Evolutionary conservation across 2,888 invertebrate genomes (phyloP), one percentile per base, ranked within the genome.

Genomic region (Caenorhabditis japonica): DNA sequence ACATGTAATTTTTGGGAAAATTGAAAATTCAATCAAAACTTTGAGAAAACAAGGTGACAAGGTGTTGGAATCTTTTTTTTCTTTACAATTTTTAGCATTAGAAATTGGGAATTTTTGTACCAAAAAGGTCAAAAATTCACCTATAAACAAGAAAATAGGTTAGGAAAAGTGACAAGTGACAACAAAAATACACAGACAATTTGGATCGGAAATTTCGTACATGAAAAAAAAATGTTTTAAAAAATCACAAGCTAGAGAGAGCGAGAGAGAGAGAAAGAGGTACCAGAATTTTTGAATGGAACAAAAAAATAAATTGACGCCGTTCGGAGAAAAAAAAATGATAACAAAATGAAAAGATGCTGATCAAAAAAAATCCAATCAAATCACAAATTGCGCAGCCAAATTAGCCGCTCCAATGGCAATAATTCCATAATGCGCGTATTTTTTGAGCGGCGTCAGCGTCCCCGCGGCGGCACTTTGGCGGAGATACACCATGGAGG

Each of bases 401-500:
- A 95, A 90, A 89, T 94, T 95, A 7, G 91, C 87, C 2, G 91
- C 89, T 0, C 94, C 95, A 36, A 93, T 88, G 0, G 92, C 58
- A 13, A 94, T 91, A 59, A 95, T 92, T 21, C 88, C 77, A 12
- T 90, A 83, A 88, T 94, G 93, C 15, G 64, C 55, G 43, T 69
- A 46, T 23, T 74, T 70, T 19, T 72, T 72, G 21, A 64, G 46
- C 0, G 58, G 52, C 13, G 77, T 75, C 15, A 77, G 39, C 1
- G 69, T 71, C 17, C 76, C 75, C 3, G 55, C 60, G 12, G 62
- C 51, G 3, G 49, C 21, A 30, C 92, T 89, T 2, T 92, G 92
- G 3, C 91, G 91, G 72, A 94, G 89, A 84, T 94, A 92, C 12
- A 94, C 90, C n/a, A 93, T 86, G 70, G 93, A 92, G 0, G 95